These are phyloP conservation scores for Vulpes lagopus DNA, from an alignment of 2,113 vertebrate species.

Conservation along the genomic window DNA sequence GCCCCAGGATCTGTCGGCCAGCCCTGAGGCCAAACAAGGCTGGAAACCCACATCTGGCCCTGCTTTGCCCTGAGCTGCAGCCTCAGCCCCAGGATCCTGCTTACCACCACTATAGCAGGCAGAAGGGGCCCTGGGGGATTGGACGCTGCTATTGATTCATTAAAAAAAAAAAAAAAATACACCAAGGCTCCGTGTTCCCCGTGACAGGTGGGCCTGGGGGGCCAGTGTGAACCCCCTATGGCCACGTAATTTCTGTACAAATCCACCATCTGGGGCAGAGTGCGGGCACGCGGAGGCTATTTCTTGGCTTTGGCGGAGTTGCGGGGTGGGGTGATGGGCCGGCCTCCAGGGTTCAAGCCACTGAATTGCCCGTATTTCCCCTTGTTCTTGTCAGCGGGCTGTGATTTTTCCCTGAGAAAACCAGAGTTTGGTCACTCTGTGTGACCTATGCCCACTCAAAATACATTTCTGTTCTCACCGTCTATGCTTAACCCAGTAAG, in stretches of 20 bases:
- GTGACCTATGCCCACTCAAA: neutral
- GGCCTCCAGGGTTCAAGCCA: constrained; percentile 93
- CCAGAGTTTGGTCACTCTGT: neutral
- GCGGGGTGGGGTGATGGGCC: constrained; percentile 96
- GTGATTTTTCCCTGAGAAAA: neutral
- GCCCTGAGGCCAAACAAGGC: constrained; percentile 66
- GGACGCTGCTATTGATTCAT: constrained; percentile 77
- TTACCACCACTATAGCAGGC: neutral
- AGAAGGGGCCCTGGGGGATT: constrained; percentile 48
- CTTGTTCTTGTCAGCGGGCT: constrained; percentile 95
- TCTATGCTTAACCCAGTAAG: neutral
- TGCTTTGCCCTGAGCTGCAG: constrained; percentile 81
- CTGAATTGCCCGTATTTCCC: constrained; percentile 94
- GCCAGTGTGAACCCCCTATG: neutral
- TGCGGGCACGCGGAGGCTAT: constrained; percentile 84
- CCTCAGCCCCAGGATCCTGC: constrained; percentile 73
- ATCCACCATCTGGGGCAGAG: constrained; percentile 33
- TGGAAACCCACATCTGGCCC: constrained; percentile 70
- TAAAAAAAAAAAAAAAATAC: constrained; percentile 71
- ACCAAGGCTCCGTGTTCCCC: constrained; percentile 63
- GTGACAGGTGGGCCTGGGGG: constrained; percentile 3
- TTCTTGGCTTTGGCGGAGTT: constrained; percentile 99
- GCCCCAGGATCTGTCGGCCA: constrained; percentile 66
- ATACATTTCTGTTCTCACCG: neutral
- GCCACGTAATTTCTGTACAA: constrained; percentile 76